Percentiles rank a stretch among this genome's conserved stretches.
phyloP scores from a whole-genome alignment of 2,113 vertebrate species.

The Noctilio leporinus region DNA sequence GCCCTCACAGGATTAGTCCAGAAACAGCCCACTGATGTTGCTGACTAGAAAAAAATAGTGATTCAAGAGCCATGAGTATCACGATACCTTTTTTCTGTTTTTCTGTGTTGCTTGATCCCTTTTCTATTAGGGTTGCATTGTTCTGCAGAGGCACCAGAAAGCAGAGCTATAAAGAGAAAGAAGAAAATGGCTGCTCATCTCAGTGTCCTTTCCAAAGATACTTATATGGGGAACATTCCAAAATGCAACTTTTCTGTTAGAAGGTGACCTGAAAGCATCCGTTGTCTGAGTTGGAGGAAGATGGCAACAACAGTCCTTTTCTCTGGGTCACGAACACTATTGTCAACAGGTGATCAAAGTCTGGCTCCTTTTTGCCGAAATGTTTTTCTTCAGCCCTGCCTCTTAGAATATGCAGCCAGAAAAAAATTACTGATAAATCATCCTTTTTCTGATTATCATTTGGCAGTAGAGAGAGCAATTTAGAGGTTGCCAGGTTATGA shows the following conservation, averaged over 20 bases:
- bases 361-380: not conserved
- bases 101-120: not conserved
- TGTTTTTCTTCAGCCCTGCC: not conserved
- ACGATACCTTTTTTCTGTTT: not conserved
- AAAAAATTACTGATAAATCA: not conserved
- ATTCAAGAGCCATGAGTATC: not conserved
- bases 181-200: not conserved
- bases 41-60: not conserved
- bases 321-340: not conserved
- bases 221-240: not conserved
- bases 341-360: not conserved
- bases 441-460: not conserved
- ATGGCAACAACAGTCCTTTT: not conserved
- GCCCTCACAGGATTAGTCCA: conserved; percentile 44
- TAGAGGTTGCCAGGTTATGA: not conserved
- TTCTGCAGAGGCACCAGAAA: not conserved
- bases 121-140: not conserved
- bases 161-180: not conserved
- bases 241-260: not conserved
- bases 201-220: not conserved
- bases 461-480: not conserved
- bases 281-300: not conserved
- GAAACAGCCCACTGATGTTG: conserved; percentile 56
- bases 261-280: not conserved
- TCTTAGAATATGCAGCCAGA: not conserved